Conservation (phyloP, 2,797 vertebrate genomes). For the Amniataba percoides region DNA sequence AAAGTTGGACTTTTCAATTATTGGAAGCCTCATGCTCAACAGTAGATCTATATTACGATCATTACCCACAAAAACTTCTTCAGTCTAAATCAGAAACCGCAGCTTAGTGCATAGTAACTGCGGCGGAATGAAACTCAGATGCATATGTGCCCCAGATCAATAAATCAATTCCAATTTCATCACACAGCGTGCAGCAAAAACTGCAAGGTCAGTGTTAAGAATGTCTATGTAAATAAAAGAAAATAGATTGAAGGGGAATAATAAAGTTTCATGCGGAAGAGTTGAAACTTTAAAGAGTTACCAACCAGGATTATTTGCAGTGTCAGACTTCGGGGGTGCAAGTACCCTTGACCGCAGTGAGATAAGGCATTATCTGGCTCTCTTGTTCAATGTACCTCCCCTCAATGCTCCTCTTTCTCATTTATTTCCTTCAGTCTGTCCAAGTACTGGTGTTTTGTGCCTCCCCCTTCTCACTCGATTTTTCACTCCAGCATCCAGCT, state of each 20-base stretch:
- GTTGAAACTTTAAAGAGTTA: slow-evolving; percentile 49
- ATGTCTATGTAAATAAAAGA: slow-evolving; percentile 71
- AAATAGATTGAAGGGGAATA: slow-evolving; percentile 38
- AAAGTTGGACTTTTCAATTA: slow-evolving; percentile 44
- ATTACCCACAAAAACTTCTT: slow-evolving; percentile 56
- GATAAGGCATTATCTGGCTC: slow-evolving; percentile 58
- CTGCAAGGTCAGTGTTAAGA: slow-evolving; percentile 75
- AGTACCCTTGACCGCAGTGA: slow-evolving; percentile 53
- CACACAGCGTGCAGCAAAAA: slow-evolving; percentile 57
- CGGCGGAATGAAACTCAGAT: slow-evolving; percentile 44
- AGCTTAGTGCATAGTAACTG: slow-evolving; percentile 39
- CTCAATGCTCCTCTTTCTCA: slow-evolving; percentile 44
- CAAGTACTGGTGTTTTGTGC: slow-evolving; percentile 28
- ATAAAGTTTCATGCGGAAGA: slow-evolving; percentile 58
- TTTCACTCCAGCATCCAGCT: slow-evolving; percentile 39
- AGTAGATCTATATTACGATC: slow-evolving; percentile 60
- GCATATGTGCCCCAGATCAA: slow-evolving; percentile 62
- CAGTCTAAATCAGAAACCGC: slow-evolving; percentile 44
- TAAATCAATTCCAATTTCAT: slow-evolving; percentile 83
- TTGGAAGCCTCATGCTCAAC: slow-evolving; percentile 36
- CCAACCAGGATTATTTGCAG: slow-evolving; percentile 55
- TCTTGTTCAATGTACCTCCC: slow-evolving; percentile 40
- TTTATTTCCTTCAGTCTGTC: slow-evolving; percentile 57
- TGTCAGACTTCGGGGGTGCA: slow-evolving; percentile 57
- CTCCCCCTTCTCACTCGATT: slow-evolving; percentile 37